Evolutionary conservation across 1,140 invertebrate species (phyloP).

Genomic region (Philopotamus ludificatus): DNA sequence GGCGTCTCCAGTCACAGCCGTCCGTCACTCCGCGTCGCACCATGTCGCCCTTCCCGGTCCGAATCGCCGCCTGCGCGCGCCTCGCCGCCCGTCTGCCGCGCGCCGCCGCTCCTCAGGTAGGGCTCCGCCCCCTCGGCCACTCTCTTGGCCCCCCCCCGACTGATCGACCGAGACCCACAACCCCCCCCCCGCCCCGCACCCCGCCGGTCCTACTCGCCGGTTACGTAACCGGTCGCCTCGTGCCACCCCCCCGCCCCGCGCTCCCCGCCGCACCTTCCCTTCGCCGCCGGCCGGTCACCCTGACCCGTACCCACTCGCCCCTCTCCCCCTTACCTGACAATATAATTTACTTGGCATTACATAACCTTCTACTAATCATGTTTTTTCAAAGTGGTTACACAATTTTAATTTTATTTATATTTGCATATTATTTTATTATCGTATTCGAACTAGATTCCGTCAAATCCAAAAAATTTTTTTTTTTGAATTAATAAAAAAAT

Average conservation of each 20-base stretch:
- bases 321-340: neutral
- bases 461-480: too few relatives aligned
- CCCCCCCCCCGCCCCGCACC: neutral
- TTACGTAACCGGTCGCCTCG: neutral
- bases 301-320: too few relatives aligned
- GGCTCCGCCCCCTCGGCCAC: conserved; percentile 23
- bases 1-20: neutral
- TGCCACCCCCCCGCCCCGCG: neutral
- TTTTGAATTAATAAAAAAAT: too few relatives aligned
- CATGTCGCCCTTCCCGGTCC: conserved; percentile 15
- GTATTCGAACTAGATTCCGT: too few relatives aligned
- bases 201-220: neutral
- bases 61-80: conserved; percentile 27
- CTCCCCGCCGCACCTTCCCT: neutral
- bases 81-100: conserved; percentile 29
- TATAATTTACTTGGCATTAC: too few relatives aligned
- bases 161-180: neutral
- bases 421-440: too few relatives aligned
- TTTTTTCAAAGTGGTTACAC: too few relatives aligned
- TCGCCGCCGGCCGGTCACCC: neutral
- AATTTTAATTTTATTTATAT: too few relatives aligned
- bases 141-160: neutral
- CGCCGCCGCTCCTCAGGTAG: conserved; percentile 30
- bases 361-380: too few relatives aligned
- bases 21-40: conserved; percentile 23